Evolutionary conservation across 2,113 vertebrate species (phyloP).

Genomic region (Campylomormyrus tamandua): DNA sequence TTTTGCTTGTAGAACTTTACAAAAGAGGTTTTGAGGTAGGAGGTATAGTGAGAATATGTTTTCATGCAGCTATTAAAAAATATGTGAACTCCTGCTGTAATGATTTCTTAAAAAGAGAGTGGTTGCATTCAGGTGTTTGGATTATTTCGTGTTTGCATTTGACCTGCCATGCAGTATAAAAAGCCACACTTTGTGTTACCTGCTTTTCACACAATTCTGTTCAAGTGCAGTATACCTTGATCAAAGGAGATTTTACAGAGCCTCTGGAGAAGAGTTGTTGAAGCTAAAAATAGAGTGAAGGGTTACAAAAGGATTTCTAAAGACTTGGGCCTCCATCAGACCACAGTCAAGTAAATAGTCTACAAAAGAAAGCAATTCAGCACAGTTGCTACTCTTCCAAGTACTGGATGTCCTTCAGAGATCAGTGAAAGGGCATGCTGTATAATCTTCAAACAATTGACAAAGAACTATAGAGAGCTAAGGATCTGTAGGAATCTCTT

Average conservation of each 20-base stretch:
- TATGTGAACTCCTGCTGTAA: neutral
- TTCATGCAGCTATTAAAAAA: neutral
- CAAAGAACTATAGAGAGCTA: neutral
- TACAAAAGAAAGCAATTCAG: neutral
- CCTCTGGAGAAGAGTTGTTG: neutral
- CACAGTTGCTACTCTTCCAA: neutral
- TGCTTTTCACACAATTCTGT: neutral
- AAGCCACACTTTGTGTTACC: neutral
- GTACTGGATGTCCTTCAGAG: neutral
- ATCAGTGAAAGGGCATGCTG: neutral
- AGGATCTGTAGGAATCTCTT: neutral
- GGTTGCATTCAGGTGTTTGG: neutral
- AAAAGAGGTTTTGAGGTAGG: neutral
- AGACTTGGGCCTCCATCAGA: neutral
- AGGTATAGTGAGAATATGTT: neutral
- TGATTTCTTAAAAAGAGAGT: neutral
- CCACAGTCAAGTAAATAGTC: neutral
- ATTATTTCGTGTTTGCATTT: neutral
- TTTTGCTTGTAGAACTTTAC: neutral
- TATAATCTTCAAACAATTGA: neutral
- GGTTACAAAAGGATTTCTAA: slow-evolving; percentile 1
- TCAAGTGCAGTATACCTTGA: neutral
- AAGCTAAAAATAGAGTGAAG: neutral
- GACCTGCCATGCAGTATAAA: neutral
- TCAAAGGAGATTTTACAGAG: neutral